Evolutionary conservation across 2,888 invertebrate genomes (phyloP).

Genomic region (Lasioglossum lativentre): DNA sequence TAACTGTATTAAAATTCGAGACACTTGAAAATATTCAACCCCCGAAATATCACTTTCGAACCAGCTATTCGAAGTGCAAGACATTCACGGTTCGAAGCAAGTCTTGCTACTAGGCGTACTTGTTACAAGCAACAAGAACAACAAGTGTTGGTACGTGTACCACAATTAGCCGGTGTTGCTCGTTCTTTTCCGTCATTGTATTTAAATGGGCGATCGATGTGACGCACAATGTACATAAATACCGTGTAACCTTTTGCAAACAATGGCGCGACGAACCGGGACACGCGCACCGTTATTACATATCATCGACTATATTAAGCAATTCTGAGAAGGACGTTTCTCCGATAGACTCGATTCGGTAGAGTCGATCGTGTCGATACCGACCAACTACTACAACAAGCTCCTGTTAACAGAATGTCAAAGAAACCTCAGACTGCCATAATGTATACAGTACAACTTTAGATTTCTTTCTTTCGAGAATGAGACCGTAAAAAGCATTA

Average conservation of each 20-base stretch:
- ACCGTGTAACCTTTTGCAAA: slow-evolving; percentile 49
- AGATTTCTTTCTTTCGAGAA: not conserved
- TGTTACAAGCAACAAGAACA: slow-evolving; percentile 4
- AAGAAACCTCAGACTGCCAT: not conserved
- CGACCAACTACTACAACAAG: not conserved
- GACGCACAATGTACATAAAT: slow-evolving; percentile 11
- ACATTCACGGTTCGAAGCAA: not conserved
- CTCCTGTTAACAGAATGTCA: not conserved
- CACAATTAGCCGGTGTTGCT: slow-evolving; percentile 30
- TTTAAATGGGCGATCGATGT: slow-evolving; percentile 46
- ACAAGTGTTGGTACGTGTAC: slow-evolving; percentile 29
- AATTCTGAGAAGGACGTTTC: slow-evolving; percentile 25
- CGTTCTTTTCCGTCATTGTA: slow-evolving; percentile 41
- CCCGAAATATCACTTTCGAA: not conserved
- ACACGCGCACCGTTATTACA: slow-evolving; percentile 20
- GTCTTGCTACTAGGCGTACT: not conserved
- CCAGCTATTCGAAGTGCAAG: not conserved
- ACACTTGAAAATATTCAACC: not conserved
- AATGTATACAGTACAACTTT: not conserved
- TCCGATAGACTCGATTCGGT: not conserved
- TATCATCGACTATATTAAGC: slow-evolving; percentile 26
- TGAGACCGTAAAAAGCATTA: not conserved
- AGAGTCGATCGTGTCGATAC: not conserved
- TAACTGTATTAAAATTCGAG: too few relatives aligned
- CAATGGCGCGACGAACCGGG: slow-evolving; percentile 31